Percentiles rank a stretch among this genome's conserved stretches.
Conservation (phyloP, 2,888 invertebrate genomes). For the Xylophagus ater region DNA sequence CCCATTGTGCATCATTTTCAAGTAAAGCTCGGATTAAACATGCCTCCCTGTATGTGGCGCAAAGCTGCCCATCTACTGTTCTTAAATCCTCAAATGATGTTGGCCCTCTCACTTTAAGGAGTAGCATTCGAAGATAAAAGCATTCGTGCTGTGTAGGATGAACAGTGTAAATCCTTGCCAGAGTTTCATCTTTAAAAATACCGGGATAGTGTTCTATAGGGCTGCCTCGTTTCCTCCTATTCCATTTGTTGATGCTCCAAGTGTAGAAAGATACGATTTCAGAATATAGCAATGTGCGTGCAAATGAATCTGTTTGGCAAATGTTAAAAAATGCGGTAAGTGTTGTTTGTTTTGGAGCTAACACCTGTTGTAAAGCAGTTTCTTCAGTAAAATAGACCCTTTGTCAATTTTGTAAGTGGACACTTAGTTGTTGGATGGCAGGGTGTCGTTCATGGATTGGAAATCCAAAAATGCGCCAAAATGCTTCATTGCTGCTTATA, state of each 20-base stretch:
- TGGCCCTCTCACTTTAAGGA: conserved; percentile 8
- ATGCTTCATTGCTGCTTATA: too few species aligned
- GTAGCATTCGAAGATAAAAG: conserved; percentile 15
- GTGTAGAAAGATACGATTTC: too few species aligned
- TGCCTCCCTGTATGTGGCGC: conserved; percentile 13
- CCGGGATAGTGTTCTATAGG: conserved; percentile 19
- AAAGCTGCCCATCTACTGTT: conserved; percentile 12
- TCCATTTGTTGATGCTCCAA: conserved; percentile 25
- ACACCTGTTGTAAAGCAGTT: too few species aligned
- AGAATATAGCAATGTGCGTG: too few species aligned
- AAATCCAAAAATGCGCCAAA: conserved; percentile 21
- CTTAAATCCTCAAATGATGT: conserved; percentile 9
- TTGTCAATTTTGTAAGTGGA: too few species aligned
- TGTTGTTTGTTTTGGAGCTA: too few species aligned
- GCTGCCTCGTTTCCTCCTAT: conserved; percentile 20
- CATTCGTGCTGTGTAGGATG: conserved; percentile 20
- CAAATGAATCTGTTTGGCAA: too few species aligned
- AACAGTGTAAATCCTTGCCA: conserved; percentile 27
- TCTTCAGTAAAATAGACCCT: too few species aligned
- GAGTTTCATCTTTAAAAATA: conserved; percentile 23
- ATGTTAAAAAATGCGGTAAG: too few species aligned
- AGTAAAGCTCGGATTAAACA: conserved; percentile 16
- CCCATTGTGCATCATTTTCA: conserved; percentile 19
- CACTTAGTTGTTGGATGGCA: too few species aligned
- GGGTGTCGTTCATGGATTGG: conserved; percentile 25